Evolutionary conservation across 2,888 invertebrate species (phyloP).

Genomic region (Cheiracanthium punctorium): DNA sequence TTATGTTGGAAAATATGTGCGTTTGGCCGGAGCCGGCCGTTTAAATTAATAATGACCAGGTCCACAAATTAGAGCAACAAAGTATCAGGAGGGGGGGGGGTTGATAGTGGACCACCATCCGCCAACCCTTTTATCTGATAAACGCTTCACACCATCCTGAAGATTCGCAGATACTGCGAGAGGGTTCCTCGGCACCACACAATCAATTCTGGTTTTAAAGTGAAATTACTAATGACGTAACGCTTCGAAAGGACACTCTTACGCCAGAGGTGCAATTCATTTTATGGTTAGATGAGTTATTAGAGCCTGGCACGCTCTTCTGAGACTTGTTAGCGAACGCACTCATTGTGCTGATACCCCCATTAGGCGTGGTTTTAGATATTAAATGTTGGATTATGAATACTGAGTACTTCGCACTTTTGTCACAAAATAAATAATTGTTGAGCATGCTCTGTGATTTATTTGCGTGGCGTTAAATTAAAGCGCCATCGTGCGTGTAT

Average conservation of each 20-base stretch:
- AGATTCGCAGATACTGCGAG: background rate
- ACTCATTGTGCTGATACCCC: conserved; percentile 11
- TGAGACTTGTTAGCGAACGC: conserved; percentile 4
- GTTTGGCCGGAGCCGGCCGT: too few species aligned
- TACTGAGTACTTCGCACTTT: background rate
- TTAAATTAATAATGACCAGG: too few species aligned
- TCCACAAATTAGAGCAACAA: background rate
- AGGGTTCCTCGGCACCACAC: background rate
- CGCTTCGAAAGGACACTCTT: conserved; percentile 1
- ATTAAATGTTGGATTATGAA: conserved; percentile 12
- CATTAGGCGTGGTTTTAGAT: conserved; percentile 15
- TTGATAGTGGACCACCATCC: background rate
- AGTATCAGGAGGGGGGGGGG: background rate
- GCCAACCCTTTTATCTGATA: background rate
- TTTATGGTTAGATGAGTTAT: conserved; percentile 7
- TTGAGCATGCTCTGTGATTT: background rate
- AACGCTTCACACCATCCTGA: too few species aligned
- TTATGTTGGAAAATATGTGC: too few species aligned
- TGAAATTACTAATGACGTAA: conserved; percentile 15
- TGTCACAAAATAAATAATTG: background rate
- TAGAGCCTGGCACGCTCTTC: background rate
- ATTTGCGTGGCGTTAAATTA: background rate
- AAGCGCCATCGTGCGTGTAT: background rate
- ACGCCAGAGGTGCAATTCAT: background rate
- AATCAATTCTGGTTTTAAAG: conserved; percentile 8